Base-by-base conservation (phyloP, 2,113 vertebrate genomes). In the Sebastes schlegelii region DNA sequence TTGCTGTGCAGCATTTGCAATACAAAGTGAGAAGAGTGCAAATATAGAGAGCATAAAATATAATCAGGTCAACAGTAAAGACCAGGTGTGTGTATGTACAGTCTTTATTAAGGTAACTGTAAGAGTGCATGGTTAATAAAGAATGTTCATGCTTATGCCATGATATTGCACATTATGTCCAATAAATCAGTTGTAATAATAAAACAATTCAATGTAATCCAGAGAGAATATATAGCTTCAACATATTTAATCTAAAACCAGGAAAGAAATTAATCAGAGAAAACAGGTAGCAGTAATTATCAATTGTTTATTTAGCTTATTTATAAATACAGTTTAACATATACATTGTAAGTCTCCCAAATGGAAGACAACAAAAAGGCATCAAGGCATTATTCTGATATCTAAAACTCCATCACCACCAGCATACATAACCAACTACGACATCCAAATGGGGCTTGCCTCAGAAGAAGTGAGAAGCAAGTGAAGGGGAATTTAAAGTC, bases 301-400 rank as follows among this genome's bases (percentile, higher is more conserved):
- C 74, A 90, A 77, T 74, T 40, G 6, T 95, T 95, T 94, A 94
- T 95, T 95, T 89, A 91, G 90, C 93, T 94, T 85, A 81, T 82
- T 94, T 96, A 95, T 95, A 96, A 95, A 96, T 95, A 95, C 89
- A 90, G 63, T 89, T 91, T 93, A 92, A 88, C 93, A 92, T 93
- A 21, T 90, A 95, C 94, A 95, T 89, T 92, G 77, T 93, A 89
- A 87, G 89, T 91, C 93, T 94, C 89, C 94, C 82, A 85, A 89
- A 78, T 77, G 86, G 93, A 92, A 95, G 94, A 95, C 92, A 94
- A 95, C 93, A 92, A 83, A 95, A 95, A 96, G 94, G 95, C 95
- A 95, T 94, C 91, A 90, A 95, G 95, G 95, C 92, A 94, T 95
- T 94, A 93, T 92, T 94, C 82, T 91, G 87, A 94, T 94, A 94